Conservation (phyloP, 2,888 invertebrate genomes). For the Drosophila cognata region DNA sequence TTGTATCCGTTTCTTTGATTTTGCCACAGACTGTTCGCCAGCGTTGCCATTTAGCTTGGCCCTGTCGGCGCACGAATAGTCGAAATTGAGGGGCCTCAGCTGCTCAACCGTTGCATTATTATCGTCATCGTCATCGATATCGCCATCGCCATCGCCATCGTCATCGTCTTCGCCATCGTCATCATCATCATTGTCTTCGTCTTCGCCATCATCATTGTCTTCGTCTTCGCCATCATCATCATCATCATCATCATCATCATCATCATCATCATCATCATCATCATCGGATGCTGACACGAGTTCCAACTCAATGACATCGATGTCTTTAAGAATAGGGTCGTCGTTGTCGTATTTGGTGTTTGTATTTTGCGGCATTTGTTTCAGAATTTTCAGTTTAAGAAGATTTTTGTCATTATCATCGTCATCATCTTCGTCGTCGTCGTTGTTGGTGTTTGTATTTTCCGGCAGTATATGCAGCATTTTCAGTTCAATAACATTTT, state of each 20-base stretch:
- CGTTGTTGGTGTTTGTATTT: too few relatives aligned
- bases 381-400: conserved; percentile 21
- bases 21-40: conserved; percentile 18
- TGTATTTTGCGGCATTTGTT: conserved; percentile 18
- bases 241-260: conserved; percentile 38
- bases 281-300: conserved; percentile 2
- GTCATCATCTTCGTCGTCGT: too few relatives aligned
- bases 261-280: conserved; percentile 57
- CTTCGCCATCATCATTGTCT: conserved; percentile 47
- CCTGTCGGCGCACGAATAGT: conserved; percentile 14
- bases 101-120: conserved; percentile 10
- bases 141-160: conserved; percentile 45
- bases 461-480: too few relatives aligned
- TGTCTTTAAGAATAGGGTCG: conserved; percentile 34
- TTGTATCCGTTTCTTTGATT: conserved; percentile 9
- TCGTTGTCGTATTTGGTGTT: conserved; percentile 32
- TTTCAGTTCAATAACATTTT: conserved; percentile 33
- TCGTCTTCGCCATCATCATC: conserved; percentile 23
- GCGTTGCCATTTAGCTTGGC: conserved; percentile 55
- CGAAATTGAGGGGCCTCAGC: conserved; percentile 14
- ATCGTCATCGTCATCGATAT: conserved; percentile 40
- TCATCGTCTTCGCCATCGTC: conserved; percentile 51
- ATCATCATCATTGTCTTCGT: conserved; percentile 48
- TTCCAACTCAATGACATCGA: conserved; percentile 38
- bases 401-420: conserved; percentile 32